phyloP scores from a whole-genome alignment of 2,113 vertebrate species.

The Peromyscus polionotus region DNA sequence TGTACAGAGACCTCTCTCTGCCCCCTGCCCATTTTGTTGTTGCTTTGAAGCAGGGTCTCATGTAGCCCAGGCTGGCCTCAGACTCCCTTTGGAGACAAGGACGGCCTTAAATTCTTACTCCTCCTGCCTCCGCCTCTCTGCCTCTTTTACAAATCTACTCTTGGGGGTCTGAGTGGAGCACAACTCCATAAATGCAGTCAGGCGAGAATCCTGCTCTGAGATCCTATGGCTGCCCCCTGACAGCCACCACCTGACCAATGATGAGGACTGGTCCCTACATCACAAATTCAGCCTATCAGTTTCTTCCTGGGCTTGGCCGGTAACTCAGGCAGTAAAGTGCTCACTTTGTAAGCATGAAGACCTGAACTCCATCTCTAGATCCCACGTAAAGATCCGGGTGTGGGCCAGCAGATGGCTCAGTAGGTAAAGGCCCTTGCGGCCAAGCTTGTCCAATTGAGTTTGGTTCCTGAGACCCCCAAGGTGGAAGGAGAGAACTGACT shows the following conservation, averaged over 20 bases:
- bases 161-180: too few species aligned
- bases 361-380: neutral
- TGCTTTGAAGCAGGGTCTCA: neutral
- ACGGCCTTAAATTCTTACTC: neutral
- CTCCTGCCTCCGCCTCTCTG: neutral
- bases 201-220: neutral
- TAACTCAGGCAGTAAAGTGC: neutral
- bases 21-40: neutral
- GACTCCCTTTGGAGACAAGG: neutral
- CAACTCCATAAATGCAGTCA: neutral
- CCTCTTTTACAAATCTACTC: too few species aligned
- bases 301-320: neutral
- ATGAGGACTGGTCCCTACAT: neutral
- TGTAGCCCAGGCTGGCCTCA: neutral
- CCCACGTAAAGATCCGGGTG: neutral
- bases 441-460: neutral
- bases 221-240: rapidly evolving
- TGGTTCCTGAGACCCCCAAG: neutral
- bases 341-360: neutral
- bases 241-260: neutral
- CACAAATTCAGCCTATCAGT: neutral
- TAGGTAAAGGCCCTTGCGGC: neutral
- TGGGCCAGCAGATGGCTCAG: neutral
- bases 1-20: neutral
- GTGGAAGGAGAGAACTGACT: neutral